Evolutionary conservation across 2,888 invertebrate species (phyloP), one percentile per base, ranked within the genome.

Genomic region (Drosophila neonasuta): DNA sequence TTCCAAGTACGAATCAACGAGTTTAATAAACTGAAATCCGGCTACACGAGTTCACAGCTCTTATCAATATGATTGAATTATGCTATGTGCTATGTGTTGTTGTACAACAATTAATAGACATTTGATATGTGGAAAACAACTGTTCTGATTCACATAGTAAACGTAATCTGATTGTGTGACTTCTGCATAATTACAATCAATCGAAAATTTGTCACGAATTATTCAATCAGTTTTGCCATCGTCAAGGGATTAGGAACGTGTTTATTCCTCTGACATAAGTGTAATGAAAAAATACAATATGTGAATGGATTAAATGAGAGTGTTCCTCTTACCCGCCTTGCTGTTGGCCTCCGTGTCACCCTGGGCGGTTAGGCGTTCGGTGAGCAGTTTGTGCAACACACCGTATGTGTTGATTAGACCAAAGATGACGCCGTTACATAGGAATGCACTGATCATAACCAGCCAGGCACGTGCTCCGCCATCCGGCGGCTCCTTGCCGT

Each of bases 391-490:
- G 89, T 95, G 96, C 24, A 83, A 60, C 30, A 97, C 94, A 77
- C 97, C 95, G 89, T 95, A 97, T 0, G 96, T 95, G 92, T 98
- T 98, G 87, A 98, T 97, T 46, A 97, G 94, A 49, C 97, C 97
- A 90, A 97, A 97, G 55, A 98, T 92, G 54, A 97, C 94, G 6
- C 97, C 97, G 91, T 98, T 97, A 86, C 96, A 96, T 64, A 97
- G 92, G 90, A 97, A 97, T 64, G 97, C 96, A 45, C 95, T 96
- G 44, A 96, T 83, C 93, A 97, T 93, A 13, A 97, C 95, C 67
- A 95, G 91, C 94, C 96, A 96, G 0, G 96, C 97, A 83, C 96
- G 93, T 11, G 93, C 77, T 0, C 96, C 96, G 10, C 96, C 96
- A 91, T 97, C 96, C 0, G 95, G 94, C 20, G 94, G 93, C 30